These are phyloP conservation scores for Hyposoter dolosus DNA, from an alignment of 2,888 invertebrate species.

Conservation along the genomic window DNA sequence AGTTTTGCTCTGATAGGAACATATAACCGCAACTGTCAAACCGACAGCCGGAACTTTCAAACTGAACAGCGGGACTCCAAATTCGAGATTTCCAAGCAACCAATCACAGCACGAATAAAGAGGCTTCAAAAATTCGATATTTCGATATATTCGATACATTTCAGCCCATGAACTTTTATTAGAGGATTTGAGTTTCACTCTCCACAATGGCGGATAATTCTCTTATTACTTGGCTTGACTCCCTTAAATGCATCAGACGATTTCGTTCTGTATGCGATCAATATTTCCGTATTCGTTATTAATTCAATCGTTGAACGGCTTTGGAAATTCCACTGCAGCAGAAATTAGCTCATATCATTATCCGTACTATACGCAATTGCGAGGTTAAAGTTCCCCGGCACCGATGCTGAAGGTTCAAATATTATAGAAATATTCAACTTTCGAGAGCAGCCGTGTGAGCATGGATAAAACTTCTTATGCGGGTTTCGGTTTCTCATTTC, in stretches of 20 bases:
- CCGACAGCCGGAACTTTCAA: too few relatives aligned
- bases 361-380: slow-evolving; percentile 16
- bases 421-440: slow-evolving; percentile 8
- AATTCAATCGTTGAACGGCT: background rate
- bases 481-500: background rate
- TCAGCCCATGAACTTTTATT: too few relatives aligned
- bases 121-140: too few relatives aligned
- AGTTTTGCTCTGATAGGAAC: too few relatives aligned
- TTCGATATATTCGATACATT: too few relatives aligned
- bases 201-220: background rate
- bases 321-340: background rate
- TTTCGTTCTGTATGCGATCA: background rate
- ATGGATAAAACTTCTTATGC: background rate
- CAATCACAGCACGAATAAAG: too few relatives aligned
- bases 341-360: slow-evolving; percentile 12
- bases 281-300: background rate
- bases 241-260: background rate
- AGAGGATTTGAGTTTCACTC: background rate
- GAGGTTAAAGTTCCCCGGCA: slow-evolving; percentile 35
- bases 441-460: background rate
- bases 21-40: too few relatives aligned
- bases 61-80: too few relatives aligned
- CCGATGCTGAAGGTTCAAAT: slow-evolving; percentile 51
- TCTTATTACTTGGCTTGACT: slow-evolving; percentile 46
- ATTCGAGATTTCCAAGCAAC: too few relatives aligned